Evolutionary conservation across 2,113 vertebrate genomes (phyloP).

Genomic region (Salminus brasiliensis): DNA sequence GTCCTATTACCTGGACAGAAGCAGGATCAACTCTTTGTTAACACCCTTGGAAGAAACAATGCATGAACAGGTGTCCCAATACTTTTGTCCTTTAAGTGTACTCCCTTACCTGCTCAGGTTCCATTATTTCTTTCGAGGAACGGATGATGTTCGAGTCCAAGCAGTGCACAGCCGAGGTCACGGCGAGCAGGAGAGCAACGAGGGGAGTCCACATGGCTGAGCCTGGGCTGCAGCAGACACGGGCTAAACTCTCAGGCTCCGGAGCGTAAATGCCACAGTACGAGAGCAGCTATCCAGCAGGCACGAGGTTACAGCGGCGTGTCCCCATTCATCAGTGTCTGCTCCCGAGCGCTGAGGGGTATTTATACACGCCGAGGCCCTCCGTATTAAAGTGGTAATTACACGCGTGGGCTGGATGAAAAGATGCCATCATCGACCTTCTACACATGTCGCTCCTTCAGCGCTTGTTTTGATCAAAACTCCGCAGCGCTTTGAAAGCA

Average conservation of each 20-base stretch:
- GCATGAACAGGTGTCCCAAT: too few relatives aligned
- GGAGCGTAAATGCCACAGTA: neutral
- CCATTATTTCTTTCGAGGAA: constrained; percentile 65
- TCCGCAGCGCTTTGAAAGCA: constrained; percentile 54
- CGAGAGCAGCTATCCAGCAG: too few relatives aligned
- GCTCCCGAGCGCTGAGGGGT: neutral
- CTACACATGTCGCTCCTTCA: constrained; percentile 52
- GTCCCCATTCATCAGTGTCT: neutral
- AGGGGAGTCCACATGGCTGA: constrained; percentile 55
- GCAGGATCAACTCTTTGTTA: too few relatives aligned
- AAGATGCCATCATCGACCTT: constrained; percentile 42
- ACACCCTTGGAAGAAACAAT: too few relatives aligned
- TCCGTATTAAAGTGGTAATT: constrained; percentile 37
- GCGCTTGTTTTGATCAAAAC: constrained; percentile 55
- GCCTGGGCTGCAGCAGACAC: constrained; percentile 19
- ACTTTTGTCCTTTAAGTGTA: too few relatives aligned
- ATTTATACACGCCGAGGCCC: constrained; percentile 29
- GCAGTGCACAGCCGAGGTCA: constrained; percentile 31
- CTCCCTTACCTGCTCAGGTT: constrained; percentile 52
- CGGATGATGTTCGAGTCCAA: constrained; percentile 75
- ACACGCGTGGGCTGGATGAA: constrained; percentile 49
- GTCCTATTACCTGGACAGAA: too few relatives aligned
- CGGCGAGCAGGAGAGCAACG: constrained; percentile 56
- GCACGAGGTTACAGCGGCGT: neutral
- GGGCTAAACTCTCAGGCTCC: too few relatives aligned